phyloP scores from a whole-genome alignment of 1,140 invertebrate species.

The Leptinotarsa texana region DNA sequence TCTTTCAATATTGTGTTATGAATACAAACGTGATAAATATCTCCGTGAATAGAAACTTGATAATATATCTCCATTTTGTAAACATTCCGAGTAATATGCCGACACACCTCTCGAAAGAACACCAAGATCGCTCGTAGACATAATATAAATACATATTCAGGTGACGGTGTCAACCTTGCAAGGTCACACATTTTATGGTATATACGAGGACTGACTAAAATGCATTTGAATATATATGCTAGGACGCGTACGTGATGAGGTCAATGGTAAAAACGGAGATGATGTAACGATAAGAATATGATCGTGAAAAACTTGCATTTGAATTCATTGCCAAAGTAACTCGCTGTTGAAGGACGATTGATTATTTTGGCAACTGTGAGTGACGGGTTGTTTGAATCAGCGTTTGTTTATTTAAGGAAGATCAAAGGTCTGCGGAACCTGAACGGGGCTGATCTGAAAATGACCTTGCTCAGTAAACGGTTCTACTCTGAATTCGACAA shows the following conservation, averaged over 20 bases:
- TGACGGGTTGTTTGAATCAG: no score
- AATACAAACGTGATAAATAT: background rate
- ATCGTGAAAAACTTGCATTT: background rate
- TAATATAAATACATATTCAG: conserved; percentile 1
- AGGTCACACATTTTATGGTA: background rate
- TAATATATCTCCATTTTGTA: background rate
- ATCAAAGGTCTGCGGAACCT: no score
- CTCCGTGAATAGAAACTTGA: background rate
- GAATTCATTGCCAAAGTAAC: background rate
- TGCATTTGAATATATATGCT: background rate
- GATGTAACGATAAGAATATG: background rate
- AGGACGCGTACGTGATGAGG: no score
- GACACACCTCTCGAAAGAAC: background rate
- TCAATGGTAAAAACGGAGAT: no score
- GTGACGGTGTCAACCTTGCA: conserved; percentile 7
- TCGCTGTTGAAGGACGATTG: background rate
- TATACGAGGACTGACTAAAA: background rate
- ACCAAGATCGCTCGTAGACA: background rate
- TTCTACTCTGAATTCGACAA: no score
- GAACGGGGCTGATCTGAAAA: no score
- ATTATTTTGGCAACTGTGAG: no score
- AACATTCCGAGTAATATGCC: background rate
- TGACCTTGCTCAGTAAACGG: no score
- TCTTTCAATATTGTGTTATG: background rate
- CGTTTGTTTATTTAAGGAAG: no score